Base-by-base conservation (phyloP, 1,140 invertebrate genomes). In the Drosophila pseudoananassae region DNA sequence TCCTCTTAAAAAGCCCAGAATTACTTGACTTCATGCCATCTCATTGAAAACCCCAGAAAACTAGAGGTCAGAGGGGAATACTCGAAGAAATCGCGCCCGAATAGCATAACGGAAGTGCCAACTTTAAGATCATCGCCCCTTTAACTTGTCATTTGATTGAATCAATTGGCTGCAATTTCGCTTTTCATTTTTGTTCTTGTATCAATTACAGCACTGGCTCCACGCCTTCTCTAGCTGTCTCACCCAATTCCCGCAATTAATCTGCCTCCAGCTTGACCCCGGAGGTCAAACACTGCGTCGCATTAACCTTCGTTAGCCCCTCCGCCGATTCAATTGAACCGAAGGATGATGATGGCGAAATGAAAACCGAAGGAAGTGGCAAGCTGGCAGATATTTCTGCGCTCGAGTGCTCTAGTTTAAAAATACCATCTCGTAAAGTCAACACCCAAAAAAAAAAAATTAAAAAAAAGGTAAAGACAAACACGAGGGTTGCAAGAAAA, bases 241-340 rank as follows among this genome's bases (percentile, higher is more conserved):
- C 68, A 74, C 58, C 69, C 82, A 72, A 88, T 78, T 87, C 66
- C 36, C 65, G 70, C 83, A 88, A 88, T 87, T 87, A 87, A 88
- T 82, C 75, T 88, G 83, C 83, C 75, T 83, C 63, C 77, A 69
- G 76, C 84, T 88, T 88, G 83, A 87, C 83, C 83, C 71, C 33
- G 40, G 50, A 61, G 83, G 83, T 88, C 85, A 89, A 89, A 82
- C 88, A 90, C 81, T 76, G 87, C 56, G 31, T 46, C 85, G 85
- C 74, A 90, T 90, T 90, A 90, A 90, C 85, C 85, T 90, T 83
- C 80, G 85, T 90, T 90, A 85, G 85, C 85, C 85, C 74, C 77
- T 59, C 50, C 45, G 59, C 68, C 61, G 36, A 14, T 45, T 60
- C 66, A 78, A 87, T 87, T 82, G 75, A 60, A 65, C 31, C 8